Base-by-base conservation (phyloP, 2,797 vertebrate species). In the Silurus lanzhouensis region DNA sequence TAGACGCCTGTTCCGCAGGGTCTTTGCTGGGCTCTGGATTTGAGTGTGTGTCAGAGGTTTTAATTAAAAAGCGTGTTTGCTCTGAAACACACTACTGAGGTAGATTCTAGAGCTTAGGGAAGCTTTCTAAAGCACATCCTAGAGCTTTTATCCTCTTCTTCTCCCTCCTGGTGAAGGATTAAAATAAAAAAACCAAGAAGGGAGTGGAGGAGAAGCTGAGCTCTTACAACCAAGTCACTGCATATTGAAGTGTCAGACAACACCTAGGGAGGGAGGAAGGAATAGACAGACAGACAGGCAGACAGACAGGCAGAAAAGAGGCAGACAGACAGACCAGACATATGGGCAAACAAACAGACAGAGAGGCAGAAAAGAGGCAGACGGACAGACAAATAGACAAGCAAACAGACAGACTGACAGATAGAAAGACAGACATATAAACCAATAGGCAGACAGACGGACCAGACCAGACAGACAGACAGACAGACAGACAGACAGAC, bases 61-160 rank as follows among this genome's bases (percentile, higher is more conserved):
- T 91, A 91, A 92, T 91, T 92, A 91, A 91, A 90, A 90, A 84
- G 81, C 85, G 38, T 60, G 86, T 85, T 83, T 77, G 71, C 85
- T 90, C 67, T 87, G 84, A 91, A 87, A 88, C 83, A 72, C 76
- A 77, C 63, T 82, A 89, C 84, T 72, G 79, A 91, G 85, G 57
- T 58, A 81, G 38, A 84, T 60, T 75, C 52, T 82, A 61, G 67
- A 85, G 88, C 88, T 90, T 81, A 84, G 85, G 85, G 85, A 78
- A 88, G 75, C 84, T 86, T 89, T 90, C 88, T 90, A 85, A 89
- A 90, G 88, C 83, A 89, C 81, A 87, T 88, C 87, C 87, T 85
- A 75, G 6, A 31, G 60, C 83, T 80, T 86, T 86, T 85, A 84
- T 86, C 61, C 66, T 76, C 44, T 66, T 79, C 61, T 46, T 61